Percentiles rank a stretch among this genome's conserved stretches.
Conservation (phyloP, 2,113 vertebrate species). For the Aix galericulata region DNA sequence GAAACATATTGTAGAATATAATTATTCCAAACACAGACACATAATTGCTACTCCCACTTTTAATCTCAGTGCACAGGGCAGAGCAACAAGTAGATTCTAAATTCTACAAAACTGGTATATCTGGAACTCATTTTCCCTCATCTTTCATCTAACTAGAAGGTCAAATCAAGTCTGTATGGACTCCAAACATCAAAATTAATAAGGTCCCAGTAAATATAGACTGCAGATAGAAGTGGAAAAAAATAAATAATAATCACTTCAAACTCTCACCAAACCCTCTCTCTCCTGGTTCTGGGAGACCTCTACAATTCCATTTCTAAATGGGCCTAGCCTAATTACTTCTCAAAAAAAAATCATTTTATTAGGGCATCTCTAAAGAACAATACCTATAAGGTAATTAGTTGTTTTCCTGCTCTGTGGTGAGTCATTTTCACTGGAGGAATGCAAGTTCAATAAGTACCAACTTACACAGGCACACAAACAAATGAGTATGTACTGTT, state of each 20-base stretch:
- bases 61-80: not conserved
- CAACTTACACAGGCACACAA: not conserved
- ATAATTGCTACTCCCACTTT: not conserved
- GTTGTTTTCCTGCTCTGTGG: not conserved
- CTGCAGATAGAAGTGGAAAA: not conserved
- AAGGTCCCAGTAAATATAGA: not conserved
- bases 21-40: not conserved
- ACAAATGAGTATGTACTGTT: fast-evolving
- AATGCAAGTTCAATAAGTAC: not conserved
- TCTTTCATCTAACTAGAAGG: not conserved
- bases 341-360: not conserved
- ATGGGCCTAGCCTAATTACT: not conserved
- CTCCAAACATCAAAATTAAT: not conserved
- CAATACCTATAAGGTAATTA: not conserved
- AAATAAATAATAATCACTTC: no score
- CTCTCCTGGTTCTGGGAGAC: not conserved
- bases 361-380: not conserved
- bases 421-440: not conserved
- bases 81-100: not conserved
- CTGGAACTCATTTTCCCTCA: not conserved
- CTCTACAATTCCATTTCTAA: not conserved
- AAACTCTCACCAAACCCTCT: not conserved
- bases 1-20: no score
- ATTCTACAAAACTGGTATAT: not conserved
- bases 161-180: not conserved